Evolutionary conservation across 2,797 vertebrate genomes (phyloP), one percentile per base, ranked within the genome.

Genomic region (Aldrovandia affinis): DNA sequence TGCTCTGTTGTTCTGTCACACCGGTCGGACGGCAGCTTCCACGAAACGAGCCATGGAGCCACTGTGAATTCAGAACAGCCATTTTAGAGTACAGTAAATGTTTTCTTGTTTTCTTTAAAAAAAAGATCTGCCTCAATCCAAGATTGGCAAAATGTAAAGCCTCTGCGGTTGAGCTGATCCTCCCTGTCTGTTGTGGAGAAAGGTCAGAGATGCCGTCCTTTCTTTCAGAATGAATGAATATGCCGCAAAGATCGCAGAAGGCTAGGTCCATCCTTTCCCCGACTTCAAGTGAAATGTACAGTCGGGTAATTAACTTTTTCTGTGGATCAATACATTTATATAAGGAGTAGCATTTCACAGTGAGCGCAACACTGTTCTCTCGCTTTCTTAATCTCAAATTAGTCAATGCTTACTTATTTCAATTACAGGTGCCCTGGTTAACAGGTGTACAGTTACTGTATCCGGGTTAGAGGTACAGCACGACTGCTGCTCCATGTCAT

Each of bases 91-190:
- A 90, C 87, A 92, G 90, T 89, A 87, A 93, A 89, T 81, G 78
- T 86, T 84, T 78, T 88, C 85, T 88, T 83, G 86, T 87, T 36
- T 83, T 78, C 87, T 92, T 95, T 95, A n/a, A n/a, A n/a, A n/a
- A n/a, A n/a, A n/a, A n/a, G n/a, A 95, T 96, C 94, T 93, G 86
- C 90, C 90, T 91, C 89, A 88, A 91, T 92, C 90, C 90, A 92
- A 93, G 93, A 93, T 93, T 94, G 92, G 88, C 87, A 92, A 96
- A 96, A 96, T 96, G 95, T 96, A 95, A 96, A 94, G 92, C 91
- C 83, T 91, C 93, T 94, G 91, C 91, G 93, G 93, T 93, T 91
- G 91, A 94, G 92, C 92, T 93, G 93, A 90, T 89, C 81, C 87
- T 91, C 89, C 91, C 90, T 93, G 89, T 90, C 89, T 92, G 89